These are phyloP conservation scores for Miichthys miiuy DNA, from an alignment of 2,797 vertebrate species.

Conservation along the genomic window DNA sequence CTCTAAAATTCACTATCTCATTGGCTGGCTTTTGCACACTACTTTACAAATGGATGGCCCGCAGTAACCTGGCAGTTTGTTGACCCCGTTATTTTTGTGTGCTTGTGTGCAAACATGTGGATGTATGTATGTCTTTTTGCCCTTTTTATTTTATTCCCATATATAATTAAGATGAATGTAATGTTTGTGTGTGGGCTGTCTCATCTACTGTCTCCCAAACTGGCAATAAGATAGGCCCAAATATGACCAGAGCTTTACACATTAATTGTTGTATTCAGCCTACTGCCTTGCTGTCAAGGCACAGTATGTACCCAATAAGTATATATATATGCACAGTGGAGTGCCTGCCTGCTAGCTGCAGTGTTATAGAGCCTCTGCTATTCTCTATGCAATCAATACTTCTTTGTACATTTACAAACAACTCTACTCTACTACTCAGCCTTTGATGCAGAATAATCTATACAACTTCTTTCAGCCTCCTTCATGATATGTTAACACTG, in stretches of 20 bases:
- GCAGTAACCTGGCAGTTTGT: slow-evolving; percentile 78
- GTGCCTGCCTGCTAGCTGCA: slow-evolving; percentile 23
- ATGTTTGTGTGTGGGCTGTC: background rate
- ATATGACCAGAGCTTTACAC: background rate
- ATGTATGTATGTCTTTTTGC: background rate
- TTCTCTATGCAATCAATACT: slow-evolving; percentile 38
- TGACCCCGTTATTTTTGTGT: slow-evolving; percentile 71
- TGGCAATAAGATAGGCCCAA: background rate
- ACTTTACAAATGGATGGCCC: slow-evolving; percentile 65
- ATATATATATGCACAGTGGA: slow-evolving; percentile 1
- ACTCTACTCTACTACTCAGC: slow-evolving; percentile 9
- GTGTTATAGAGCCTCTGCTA: background rate
- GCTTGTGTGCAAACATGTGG: slow-evolving; percentile 18
- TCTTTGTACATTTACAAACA: slow-evolving; percentile 45
- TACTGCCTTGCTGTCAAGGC: slow-evolving; percentile 1
- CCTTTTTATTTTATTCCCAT: background rate
- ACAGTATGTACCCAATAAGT: slow-evolving; percentile 7
- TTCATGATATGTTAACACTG: background rate
- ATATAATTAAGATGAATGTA: background rate
- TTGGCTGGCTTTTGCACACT: slow-evolving; percentile 64
- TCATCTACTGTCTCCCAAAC: slow-evolving; percentile 2
- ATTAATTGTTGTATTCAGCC: slow-evolving; percentile 7
- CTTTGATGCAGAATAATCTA: slow-evolving; percentile 18
- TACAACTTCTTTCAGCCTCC: background rate
- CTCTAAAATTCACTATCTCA: slow-evolving; percentile 50